A percentile compares a stretch with the other conserved stretches of the same genome.
Evolutionary conservation across 1,140 invertebrate species (phyloP).

Genomic region (Drosophila elegans): DNA sequence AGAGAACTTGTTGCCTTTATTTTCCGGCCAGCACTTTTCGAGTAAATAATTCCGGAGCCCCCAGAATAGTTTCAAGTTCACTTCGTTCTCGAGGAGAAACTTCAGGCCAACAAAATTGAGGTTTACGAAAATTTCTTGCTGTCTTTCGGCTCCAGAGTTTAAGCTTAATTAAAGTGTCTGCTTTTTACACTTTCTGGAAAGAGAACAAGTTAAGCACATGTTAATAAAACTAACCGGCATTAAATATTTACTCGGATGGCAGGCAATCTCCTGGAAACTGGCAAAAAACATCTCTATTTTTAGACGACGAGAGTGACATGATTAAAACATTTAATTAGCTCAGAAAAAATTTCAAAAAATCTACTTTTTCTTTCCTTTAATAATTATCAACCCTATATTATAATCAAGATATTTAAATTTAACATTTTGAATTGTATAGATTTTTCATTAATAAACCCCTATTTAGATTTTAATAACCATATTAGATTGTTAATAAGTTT

Average conservation of each 20-base stretch:
- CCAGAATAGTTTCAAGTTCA: conserved; percentile 16
- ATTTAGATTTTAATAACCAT: too few relatives aligned
- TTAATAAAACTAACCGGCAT: conserved; percentile 3
- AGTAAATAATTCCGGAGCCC: conserved; percentile 2
- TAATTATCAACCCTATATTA: too few relatives aligned
- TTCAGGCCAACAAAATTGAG: conserved; percentile 1
- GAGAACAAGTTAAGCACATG: not conserved
- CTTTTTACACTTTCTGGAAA: conserved; percentile 3
- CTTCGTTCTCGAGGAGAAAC: conserved; percentile 6
- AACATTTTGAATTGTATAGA: too few relatives aligned
- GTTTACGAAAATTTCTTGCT: not conserved
- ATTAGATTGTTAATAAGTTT: too few relatives aligned
- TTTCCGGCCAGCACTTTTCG: conserved; percentile 3
- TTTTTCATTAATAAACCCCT: too few relatives aligned
- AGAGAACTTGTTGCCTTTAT: conserved; percentile 23
- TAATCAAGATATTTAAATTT: too few relatives aligned
- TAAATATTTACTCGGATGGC: not conserved
- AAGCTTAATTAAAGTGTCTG: conserved; percentile 9
- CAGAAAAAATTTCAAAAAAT: too few relatives aligned
- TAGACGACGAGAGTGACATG: too few relatives aligned
- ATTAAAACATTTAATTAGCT: too few relatives aligned
- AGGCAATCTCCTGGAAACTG: too few relatives aligned
- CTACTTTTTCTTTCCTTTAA: too few relatives aligned
- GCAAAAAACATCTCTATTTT: not conserved
- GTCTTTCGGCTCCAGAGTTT: not conserved